These are phyloP conservation scores for Metallyticus violacea DNA, from an alignment of 2,888 invertebrate species.

Conservation along the genomic window DNA sequence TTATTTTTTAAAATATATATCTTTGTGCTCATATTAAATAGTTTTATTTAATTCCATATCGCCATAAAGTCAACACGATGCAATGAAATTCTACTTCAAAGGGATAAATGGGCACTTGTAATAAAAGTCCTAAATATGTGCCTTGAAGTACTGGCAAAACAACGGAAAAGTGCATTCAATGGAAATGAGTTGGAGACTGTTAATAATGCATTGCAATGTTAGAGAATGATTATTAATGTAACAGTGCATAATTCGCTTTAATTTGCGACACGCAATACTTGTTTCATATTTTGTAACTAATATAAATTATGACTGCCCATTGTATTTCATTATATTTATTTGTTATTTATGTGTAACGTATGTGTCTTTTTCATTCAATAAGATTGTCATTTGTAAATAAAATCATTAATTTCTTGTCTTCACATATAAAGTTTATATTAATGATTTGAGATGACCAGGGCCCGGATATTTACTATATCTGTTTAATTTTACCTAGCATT, in stretches of 20 bases:
- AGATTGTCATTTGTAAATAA: conserved; percentile 11
- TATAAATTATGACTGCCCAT: background rate
- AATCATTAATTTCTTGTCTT: conserved; percentile 3
- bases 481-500: too few relatives aligned
- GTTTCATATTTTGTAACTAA: background rate
- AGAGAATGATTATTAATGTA: too few relatives aligned
- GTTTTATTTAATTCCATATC: too few relatives aligned
- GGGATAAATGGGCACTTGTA: background rate
- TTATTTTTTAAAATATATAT: too few relatives aligned
- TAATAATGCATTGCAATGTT: background rate
- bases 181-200: background rate
- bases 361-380: conserved; percentile 1
- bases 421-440: background rate
- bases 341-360: conserved; percentile 4
- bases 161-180: background rate
- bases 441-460: too few relatives aligned
- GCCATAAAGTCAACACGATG: too few relatives aligned
- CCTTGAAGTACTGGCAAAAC: background rate
- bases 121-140: background rate
- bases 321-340: background rate
- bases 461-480: too few relatives aligned
- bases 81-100: too few relatives aligned
- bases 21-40: too few relatives aligned
- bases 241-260: background rate
- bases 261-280: too few relatives aligned